phyloP scores from a whole-genome alignment of 2,888 invertebrate species.

The Metellina segmentata region DNA sequence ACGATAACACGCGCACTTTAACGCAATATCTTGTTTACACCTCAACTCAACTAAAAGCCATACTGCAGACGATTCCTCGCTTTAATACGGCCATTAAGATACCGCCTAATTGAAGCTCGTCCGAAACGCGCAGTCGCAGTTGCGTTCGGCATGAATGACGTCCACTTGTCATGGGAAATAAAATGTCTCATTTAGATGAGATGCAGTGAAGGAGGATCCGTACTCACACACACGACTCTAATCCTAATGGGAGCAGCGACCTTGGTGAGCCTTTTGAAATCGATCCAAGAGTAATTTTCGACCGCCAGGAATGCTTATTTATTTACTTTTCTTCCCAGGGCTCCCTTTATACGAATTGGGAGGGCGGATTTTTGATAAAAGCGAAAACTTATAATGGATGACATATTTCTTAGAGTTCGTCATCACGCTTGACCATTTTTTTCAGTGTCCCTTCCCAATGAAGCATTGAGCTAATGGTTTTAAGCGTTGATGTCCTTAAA shows the following conservation, averaged over 20 bases:
- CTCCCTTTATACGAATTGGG: background rate
- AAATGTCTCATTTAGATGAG: slow-evolving; percentile 26
- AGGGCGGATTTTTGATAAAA: background rate
- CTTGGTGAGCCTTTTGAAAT: slow-evolving; percentile 38
- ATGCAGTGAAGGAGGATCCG: background rate
- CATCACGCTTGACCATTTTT: background rate
- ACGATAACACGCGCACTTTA: background rate
- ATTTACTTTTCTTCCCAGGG: background rate
- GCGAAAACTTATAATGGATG: slow-evolving; percentile 7
- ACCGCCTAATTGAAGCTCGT: background rate
- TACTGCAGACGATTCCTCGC: background rate
- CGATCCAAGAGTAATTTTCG: slow-evolving; percentile 33
- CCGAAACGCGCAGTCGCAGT: background rate
- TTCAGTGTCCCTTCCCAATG: too few relatives aligned
- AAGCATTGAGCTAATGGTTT: too few relatives aligned
- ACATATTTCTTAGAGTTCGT: background rate
- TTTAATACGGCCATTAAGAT: background rate
- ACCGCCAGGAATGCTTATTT: slow-evolving; percentile 13
- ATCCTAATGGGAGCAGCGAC: slow-evolving; percentile 34
- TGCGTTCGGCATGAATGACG: background rate
- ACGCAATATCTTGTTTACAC: slow-evolving; percentile 12
- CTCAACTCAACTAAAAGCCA: background rate
- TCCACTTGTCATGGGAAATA: slow-evolving; percentile 4
- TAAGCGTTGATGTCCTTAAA: too few relatives aligned
- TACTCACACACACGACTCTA: background rate